Base-by-base conservation (phyloP, 2,888 invertebrate genomes). In the Crioceris asparagi region DNA sequence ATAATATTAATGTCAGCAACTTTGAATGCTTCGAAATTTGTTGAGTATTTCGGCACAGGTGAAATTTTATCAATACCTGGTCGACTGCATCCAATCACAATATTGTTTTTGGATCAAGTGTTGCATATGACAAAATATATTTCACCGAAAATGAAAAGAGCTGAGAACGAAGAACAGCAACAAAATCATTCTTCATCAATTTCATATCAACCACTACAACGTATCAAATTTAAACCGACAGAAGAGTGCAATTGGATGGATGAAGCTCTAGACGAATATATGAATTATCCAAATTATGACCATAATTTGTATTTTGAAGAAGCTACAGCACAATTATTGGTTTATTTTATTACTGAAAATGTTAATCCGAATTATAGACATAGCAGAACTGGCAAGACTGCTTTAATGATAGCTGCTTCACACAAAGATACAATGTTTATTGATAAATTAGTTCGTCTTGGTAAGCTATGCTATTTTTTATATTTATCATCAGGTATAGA, bases 1-100 rank as follows among this genome's bases (percentile, higher is more conserved):
- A 64, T 96, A 0, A 72, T 97, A 31, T 73, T 97, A 29, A 96
- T 97, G 94, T 94, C 94, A 3, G 96, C 96, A 8, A 88, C 93
- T 0, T 76, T 92, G 61, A 90, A 96, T 57, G 77, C 83, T 29
- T 70, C 76, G 39, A 74, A 87, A 44, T 87, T 94, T 65, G 69
- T 78, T 32, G 73, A 77, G 23, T 97, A 93, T 62, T 96, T 96
- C 64, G 75, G 75, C 56, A 74, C 75, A 52, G 84, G 86, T 47
- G 79, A 83, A 0, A 74, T 87, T 16, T 67, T 91, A 19, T 72
- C 69, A 19, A 81, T 91, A 37, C 82, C 85, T 23, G 91, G 90
- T 0, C 74, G 81, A 19, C 62, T 77, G 32, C 81, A 71, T 62
- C 76, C 79, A 2, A 88, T 92, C 0, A 75, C 81, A 45, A 73